Percentiles rank a stretch among this genome's conserved stretches.
These are phyloP conservation scores for Mallateleia sp. DNA, from an alignment of 2,888 invertebrate species.

Conservation along the genomic window DNA sequence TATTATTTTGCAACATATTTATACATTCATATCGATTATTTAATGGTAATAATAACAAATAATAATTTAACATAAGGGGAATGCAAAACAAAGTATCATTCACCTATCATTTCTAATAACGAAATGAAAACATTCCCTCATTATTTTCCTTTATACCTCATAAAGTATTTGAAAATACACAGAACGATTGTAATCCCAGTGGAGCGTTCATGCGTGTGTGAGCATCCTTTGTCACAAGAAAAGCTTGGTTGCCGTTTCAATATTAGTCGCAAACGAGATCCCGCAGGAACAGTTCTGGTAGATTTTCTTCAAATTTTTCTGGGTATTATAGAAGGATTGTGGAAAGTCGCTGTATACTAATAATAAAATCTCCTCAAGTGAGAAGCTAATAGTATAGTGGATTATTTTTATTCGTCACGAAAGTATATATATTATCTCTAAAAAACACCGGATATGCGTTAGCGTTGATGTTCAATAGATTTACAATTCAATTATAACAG, in stretches of 20 bases:
- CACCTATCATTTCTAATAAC: constrained; percentile 17
- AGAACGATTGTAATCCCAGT: constrained; percentile 78
- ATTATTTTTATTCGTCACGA: too few relatives aligned
- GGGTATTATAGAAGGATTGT: constrained; percentile 53
- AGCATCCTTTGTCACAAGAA: constrained; percentile 63
- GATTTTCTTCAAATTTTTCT: constrained; percentile 59
- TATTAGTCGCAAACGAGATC: constrained; percentile 78
- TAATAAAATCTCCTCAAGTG: constrained; percentile 29
- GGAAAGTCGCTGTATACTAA: constrained; percentile 14
- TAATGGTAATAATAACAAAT: too few relatives aligned
- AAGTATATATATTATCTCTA: too few relatives aligned
- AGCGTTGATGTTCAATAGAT: too few relatives aligned
- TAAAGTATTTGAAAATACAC: constrained; percentile 79
- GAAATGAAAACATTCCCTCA: constrained; percentile 27
- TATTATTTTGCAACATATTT: too few relatives aligned
- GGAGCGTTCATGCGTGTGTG: constrained; percentile 77
- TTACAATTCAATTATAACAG: too few relatives aligned
- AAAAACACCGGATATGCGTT: too few relatives aligned
- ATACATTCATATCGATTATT: too few relatives aligned
- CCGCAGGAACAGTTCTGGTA: constrained; percentile 59
- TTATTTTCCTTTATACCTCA: constrained; percentile 33
- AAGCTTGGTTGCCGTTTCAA: constrained; percentile 78
- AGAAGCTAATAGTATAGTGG: constrained; percentile 26
- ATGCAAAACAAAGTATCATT: too few relatives aligned
- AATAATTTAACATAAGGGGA: too few relatives aligned